phyloP scores from a whole-genome alignment of 2,888 invertebrate species.

The Metalampra italica region DNA sequence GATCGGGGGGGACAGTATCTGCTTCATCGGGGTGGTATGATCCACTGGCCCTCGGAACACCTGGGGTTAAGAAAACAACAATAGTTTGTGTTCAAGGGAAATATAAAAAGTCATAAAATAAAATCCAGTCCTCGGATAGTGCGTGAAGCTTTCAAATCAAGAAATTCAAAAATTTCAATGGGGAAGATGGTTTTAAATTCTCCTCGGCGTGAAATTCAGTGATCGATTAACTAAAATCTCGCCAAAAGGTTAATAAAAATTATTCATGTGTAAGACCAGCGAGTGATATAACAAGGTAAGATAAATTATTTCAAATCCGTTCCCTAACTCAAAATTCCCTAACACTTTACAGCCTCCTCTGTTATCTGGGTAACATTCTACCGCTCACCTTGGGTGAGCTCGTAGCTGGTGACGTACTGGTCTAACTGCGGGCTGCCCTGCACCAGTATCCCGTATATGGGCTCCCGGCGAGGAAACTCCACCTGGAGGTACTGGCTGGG shows the following conservation, averaged over 20 bases:
- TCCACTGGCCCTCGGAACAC: constrained; percentile 86
- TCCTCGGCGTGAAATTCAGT: too few species aligned
- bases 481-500: constrained; percentile 84
- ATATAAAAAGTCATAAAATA: not conserved
- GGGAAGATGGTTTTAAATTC: too few species aligned
- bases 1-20: constrained; percentile 84
- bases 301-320: too few species aligned
- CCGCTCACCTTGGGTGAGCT: constrained; percentile 84
- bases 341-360: too few species aligned
- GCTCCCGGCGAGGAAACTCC: constrained; percentile 80
- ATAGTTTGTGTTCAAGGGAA: constrained; percentile 2
- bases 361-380: too few species aligned
- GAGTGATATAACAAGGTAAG: too few species aligned
- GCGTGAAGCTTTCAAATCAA: too few species aligned
- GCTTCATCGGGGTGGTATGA: constrained; percentile 74
- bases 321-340: too few species aligned
- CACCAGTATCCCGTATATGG: constrained; percentile 85
- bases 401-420: constrained; percentile 88
- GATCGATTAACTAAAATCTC: too few species aligned
- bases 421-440: constrained; percentile 84
- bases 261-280: too few species aligned
- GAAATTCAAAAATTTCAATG: too few species aligned
- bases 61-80: constrained; percentile 43
- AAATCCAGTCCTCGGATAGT: not conserved
- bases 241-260: too few species aligned